phyloP scores from a whole-genome alignment of 2,888 invertebrate genomes.

The Monoplex corrugatus region DNA sequence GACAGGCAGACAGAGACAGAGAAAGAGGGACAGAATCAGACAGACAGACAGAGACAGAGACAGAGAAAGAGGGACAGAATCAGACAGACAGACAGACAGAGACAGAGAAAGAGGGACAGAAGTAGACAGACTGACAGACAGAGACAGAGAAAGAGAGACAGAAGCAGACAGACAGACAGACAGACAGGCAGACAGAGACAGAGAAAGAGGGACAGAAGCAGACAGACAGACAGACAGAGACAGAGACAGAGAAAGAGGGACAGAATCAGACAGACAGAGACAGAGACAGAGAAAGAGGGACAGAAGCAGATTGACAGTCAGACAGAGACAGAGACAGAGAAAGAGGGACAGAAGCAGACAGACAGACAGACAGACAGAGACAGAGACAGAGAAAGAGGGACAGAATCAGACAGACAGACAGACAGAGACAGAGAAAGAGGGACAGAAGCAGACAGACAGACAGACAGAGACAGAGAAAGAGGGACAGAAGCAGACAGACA shows the following conservation, averaged over 20 bases:
- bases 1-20: too few species aligned
- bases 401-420: background rate
- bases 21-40: too few species aligned
- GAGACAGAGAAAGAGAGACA: background rate
- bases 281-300: background rate
- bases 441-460: too few species aligned
- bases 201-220: background rate
- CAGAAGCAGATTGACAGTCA: background rate
- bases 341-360: background rate
- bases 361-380: conserved; percentile 31
- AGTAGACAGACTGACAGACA: conserved; percentile 6
- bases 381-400: conserved; percentile 26
- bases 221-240: conserved; percentile 6
- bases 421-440: background rate
- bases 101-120: too few species aligned
- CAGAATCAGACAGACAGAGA: background rate
- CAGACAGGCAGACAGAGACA: conserved; percentile 31
- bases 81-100: too few species aligned
- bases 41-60: too few species aligned
- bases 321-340: background rate
- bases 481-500: background rate
- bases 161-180: conserved; percentile 23
- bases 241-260: background rate
- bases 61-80: too few species aligned
- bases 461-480: background rate